Evolutionary conservation across 2,888 invertebrate species (phyloP), one percentile per base, ranked within the genome.

Genomic region (Cephalotes varians): DNA sequence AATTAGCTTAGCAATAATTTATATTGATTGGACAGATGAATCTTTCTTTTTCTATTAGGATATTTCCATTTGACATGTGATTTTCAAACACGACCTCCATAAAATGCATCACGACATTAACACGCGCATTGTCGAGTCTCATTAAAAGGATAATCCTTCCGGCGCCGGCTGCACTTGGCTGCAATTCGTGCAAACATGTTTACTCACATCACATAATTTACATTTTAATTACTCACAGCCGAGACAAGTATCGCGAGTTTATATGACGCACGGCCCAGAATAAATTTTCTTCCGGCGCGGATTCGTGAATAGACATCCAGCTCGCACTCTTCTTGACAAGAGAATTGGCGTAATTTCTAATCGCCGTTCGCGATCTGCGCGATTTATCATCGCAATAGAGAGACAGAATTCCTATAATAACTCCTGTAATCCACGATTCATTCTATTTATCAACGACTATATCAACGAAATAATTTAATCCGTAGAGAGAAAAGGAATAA

Each of bases 171-270:
- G 88, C 85, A 89, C 90, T 91, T 91, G 90, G 87, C 87, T 62
- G 84, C 87, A 83, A 91, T 89, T 90, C 85, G 87, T 86, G 88
- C 88, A 87, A 91, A 91, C 90, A 90, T 91, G 90, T 91, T 91
- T 91, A 88, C 91, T 83, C 85, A 86, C 83, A 85, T 83, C 85
- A 77, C 86, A 88, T 88, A 91, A 93, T 93, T 93, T 93, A 86
- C 93, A 93, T 93, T 93, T 93, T 93, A 93, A 93, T 93, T 92
- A 91, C 92, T 87, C 90, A 92, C 92, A 89, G 92, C 90, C 91
- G 88, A 91, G 89, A 88, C 90, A 91, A 92, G 92, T 92, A 93
- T 93, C 87, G 90, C 90, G 84, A 85, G 84, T 85, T 89, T 92
- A 91, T 85, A 87, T 80, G 81, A 82, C 85, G 69, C 72, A 82